Percentiles rank a stretch among this genome's conserved stretches.
Conservation (phyloP, 2,888 invertebrate genomes). For the Drosophila rellima region DNA sequence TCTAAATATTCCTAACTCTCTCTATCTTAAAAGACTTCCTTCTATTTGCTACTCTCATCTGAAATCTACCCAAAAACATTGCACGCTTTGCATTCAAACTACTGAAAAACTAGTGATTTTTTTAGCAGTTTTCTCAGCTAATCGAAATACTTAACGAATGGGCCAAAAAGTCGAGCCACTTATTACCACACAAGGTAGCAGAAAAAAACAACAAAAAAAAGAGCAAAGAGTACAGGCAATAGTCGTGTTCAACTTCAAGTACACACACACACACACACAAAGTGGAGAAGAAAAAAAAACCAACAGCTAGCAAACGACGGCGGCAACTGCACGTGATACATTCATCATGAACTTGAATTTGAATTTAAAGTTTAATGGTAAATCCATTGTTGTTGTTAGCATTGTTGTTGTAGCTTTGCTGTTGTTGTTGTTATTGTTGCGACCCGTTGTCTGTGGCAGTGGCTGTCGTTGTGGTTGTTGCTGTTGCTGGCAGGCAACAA, state of each 20-base stretch:
- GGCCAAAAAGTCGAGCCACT: constrained; percentile 44
- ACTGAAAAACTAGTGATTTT: constrained; percentile 7
- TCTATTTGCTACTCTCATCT: no score
- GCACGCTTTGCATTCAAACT: background rate
- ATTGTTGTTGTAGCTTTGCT: constrained; percentile 27
- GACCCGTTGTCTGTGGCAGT: constrained; percentile 37
- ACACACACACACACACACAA: constrained; percentile 36
- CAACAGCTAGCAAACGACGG: constrained; percentile 52
- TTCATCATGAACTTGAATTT: constrained; percentile 83
- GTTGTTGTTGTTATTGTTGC: constrained; percentile 24
- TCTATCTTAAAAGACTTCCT: no score
- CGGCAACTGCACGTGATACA: constrained; percentile 76
- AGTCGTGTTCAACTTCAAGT: constrained; percentile 58
- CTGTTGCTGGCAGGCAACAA: constrained; percentile 54
- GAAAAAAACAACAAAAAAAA: constrained; percentile 24
- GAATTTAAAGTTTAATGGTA: constrained; percentile 82
- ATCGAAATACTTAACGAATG: constrained; percentile 27
- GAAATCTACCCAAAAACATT: background rate
- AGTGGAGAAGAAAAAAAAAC: constrained; percentile 39
- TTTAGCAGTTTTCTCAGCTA: constrained; percentile 12
- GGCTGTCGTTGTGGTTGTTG: constrained; percentile 23
- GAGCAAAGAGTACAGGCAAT: constrained; percentile 6
- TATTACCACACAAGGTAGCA: constrained; percentile 61
- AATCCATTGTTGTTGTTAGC: constrained; percentile 63
- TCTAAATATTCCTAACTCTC: no score